Percentiles rank a stretch among this genome's conserved stretches.
Conservation (phyloP, 1,140 invertebrate species). For the Drosophila mayri region DNA sequence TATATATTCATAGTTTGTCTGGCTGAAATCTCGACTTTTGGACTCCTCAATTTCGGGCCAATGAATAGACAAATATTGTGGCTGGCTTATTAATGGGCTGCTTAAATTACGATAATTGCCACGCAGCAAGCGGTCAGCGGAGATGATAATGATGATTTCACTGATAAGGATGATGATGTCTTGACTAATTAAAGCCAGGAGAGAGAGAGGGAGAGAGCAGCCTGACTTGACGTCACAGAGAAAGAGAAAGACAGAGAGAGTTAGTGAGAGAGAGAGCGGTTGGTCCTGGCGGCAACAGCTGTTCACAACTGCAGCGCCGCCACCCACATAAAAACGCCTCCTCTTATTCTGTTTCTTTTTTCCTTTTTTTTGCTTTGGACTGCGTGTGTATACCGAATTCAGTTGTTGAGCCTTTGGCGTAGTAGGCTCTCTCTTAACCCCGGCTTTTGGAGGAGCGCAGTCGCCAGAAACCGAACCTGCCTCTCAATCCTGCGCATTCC, state of each 20-base stretch:
- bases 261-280: background rate
- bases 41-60: conserved; percentile 40
- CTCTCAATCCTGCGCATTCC: conserved; percentile 39
- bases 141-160: conserved; percentile 9
- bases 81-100: conserved; percentile 69
- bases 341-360: background rate
- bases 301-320: conserved; percentile 60
- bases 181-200: conserved; percentile 60
- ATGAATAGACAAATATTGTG: conserved; percentile 75
- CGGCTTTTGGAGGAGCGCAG: conserved; percentile 57
- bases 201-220: background rate
- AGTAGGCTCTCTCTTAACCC: conserved; percentile 24
- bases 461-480: conserved; percentile 25
- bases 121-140: conserved; percentile 38
- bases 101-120: conserved; percentile 54
- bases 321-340: conserved; percentile 28
- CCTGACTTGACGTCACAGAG: conserved; percentile 66
- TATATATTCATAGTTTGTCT: conserved; percentile 39
- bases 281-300: conserved; percentile 55
- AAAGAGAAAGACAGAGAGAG: conserved; percentile 7
- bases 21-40: conserved; percentile 37
- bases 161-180: conserved; percentile 33
- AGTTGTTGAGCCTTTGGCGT: conserved; percentile 67
- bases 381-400: conserved; percentile 62
- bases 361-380: background rate